Evolutionary conservation across 2,113 vertebrate genomes (phyloP).

Genomic region (Noturus placidus): DNA sequence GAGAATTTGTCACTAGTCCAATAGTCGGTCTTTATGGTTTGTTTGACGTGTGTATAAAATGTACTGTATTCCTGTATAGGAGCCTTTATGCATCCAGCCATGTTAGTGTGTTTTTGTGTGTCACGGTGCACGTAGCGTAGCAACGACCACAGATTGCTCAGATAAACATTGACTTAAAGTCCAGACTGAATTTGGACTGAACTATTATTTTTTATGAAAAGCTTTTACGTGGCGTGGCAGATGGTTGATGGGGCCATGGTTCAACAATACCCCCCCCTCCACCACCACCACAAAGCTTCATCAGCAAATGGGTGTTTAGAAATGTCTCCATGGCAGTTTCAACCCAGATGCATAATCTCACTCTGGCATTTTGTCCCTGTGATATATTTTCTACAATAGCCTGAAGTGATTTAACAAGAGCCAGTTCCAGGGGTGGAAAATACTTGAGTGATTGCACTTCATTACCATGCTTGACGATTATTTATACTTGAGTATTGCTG

Average conservation of each 20-base stretch:
- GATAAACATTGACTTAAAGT: conserved; percentile 47
- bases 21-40: conserved; percentile 9
- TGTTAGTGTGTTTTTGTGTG: conserved; percentile 31
- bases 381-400: background rate
- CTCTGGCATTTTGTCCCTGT: conserved; percentile 1
- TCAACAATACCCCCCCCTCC: background rate
- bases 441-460: background rate
- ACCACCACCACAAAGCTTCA: conserved; percentile 30
- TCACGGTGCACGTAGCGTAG: conserved; percentile 34
- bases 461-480: background rate
- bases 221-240: conserved; percentile 44
- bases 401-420: background rate
- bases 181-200: background rate
- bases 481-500: background rate
- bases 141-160: conserved; percentile 36
- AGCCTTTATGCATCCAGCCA: conserved; percentile 21
- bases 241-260: conserved; percentile 40
- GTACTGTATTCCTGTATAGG: background rate
- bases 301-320: conserved; percentile 51
- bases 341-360: conserved; percentile 24
- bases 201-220: background rate
- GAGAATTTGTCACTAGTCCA: conserved; percentile 22
- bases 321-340: conserved; percentile 15
- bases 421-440: background rate
- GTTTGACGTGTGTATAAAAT: conserved; percentile 3